Evolutionary conservation across 2,888 invertebrate genomes (phyloP).

Genomic region (Ctena decussata): DNA sequence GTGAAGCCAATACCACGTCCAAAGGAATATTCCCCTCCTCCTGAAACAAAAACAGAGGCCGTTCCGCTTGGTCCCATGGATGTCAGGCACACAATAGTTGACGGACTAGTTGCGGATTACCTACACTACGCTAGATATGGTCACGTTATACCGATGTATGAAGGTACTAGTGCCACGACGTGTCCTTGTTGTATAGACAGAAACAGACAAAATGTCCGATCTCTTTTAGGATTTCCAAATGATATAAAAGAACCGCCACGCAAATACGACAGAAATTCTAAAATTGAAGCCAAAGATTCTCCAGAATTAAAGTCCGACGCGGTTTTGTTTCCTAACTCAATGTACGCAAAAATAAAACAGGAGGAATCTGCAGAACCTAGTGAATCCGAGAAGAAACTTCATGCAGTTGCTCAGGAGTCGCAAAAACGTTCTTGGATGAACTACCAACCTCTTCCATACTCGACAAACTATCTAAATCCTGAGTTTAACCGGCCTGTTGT

Average conservation of each 20-base stretch:
- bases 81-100: slow-evolving; percentile 68
- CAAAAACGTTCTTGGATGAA: slow-evolving; percentile 68
- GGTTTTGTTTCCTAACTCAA: slow-evolving; percentile 50
- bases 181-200: slow-evolving; percentile 77
- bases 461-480: slow-evolving; percentile 74
- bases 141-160: slow-evolving; percentile 72
- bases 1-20: slow-evolving; percentile 50
- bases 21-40: slow-evolving; percentile 14
- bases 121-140: slow-evolving; percentile 74
- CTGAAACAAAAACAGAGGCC: slow-evolving; percentile 14
- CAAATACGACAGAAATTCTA: slow-evolving; percentile 56
- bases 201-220: slow-evolving; percentile 74
- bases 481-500: slow-evolving; percentile 73
- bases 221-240: slow-evolving; percentile 68
- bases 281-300: slow-evolving; percentile 34
- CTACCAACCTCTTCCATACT: slow-evolving; percentile 73
- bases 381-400: slow-evolving; percentile 29
- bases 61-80: slow-evolving; percentile 54
- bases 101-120: slow-evolving; percentile 77
- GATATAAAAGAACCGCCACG: slow-evolving; percentile 30
- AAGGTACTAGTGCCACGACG: slow-evolving; percentile 61
- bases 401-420: slow-evolving; percentile 40
- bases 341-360: slow-evolving; percentile 47
- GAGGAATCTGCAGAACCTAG: slow-evolving; percentile 28
- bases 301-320: slow-evolving; percentile 18